A percentile compares a stretch with the other conserved stretches of the same genome.
Evolutionary conservation across 1,140 invertebrate species (phyloP).

Genomic region (Hyposmocoma kahamanoa): DNA sequence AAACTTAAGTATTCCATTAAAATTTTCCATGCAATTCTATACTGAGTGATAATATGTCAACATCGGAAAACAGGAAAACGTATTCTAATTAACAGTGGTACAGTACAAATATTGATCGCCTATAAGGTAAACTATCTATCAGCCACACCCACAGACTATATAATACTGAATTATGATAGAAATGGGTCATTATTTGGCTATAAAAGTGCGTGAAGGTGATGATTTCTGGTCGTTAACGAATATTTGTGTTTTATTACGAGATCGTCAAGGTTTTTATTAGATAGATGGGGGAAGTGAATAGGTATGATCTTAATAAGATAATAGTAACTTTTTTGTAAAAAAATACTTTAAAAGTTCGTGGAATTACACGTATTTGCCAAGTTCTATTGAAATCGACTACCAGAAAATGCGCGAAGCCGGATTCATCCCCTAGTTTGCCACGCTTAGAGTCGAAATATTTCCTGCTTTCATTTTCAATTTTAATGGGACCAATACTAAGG

Average conservation of each 20-base stretch:
- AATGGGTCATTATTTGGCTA: constrained; percentile 21
- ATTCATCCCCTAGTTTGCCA: no score
- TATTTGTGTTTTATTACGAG: constrained; percentile 23
- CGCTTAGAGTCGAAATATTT: no score
- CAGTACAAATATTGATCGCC: constrained; percentile 23
- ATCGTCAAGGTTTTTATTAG: no score
- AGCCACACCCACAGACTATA: constrained; percentile 26
- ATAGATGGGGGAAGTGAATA: no score
- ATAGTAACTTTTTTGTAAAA: no score
- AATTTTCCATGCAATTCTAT: neutral
- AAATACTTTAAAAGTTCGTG: no score
- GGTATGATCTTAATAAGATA: no score
- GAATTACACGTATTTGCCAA: no score
- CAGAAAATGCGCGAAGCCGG: no score
- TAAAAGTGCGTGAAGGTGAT: constrained; percentile 18
- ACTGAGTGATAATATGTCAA: neutral
- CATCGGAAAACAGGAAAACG: neutral
- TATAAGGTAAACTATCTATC: constrained; percentile 26
- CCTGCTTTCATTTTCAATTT: no score
- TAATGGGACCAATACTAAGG: no score
- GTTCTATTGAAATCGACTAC: no score
- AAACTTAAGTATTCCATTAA: neutral
- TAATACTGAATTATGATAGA: constrained; percentile 28
- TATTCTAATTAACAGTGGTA: neutral
- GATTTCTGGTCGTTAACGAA: constrained; percentile 23